Evolutionary conservation across 2,113 vertebrate genomes (phyloP), one percentile per base, ranked within the genome.

Genomic region (Pipra filicauda): DNA sequence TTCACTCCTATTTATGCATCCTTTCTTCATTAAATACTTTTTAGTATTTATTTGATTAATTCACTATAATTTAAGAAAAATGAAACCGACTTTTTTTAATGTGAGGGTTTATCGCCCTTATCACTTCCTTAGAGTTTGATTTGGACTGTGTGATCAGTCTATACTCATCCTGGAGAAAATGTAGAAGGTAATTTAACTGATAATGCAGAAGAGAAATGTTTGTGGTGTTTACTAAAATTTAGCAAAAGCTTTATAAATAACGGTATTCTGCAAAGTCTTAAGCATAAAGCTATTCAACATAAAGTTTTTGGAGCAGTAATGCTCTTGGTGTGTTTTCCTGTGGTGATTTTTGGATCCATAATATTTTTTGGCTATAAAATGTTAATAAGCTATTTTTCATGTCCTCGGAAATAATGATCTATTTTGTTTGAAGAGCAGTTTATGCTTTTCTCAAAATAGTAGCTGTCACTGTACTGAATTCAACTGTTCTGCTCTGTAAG

Each of bases 1-100:
- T 85, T 48, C 15, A 17, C 8, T 69, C 8, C 19, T 65, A 41
- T 59, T 78, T 61, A 41, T 51, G 44, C 88, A 74, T 7, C 6
- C 2, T 6, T 28, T 43, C n/a, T 37, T 46, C 11, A 58, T 24
- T 0, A 44, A 44, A 51, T 7, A 24, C 0, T 55, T 65, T 35
- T 49, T 49, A 59, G 13, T 5, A 46, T 74, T 78, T 70, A 7
- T 74, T 70, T 74, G 9, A 46, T 65, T 5, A n/a, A 22, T 65
- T 70, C 5, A 28, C 61, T 86, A 27, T 27, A 21, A 35, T 46
- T 54, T 48, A 15, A 69, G 37, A 59, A 85, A 77, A 82, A 73
- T 58, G 3, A 73, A 73, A 26, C 5, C 31, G 16, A 26, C 6
- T 51, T 75, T 62, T 23, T 67, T 54, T 55, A 55, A 19, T 71